A percentile compares a stretch with the other conserved stretches of the same genome.
Conservation (phyloP, 2,797 vertebrate species). For the Ctenochaetus hawaiiensis region DNA sequence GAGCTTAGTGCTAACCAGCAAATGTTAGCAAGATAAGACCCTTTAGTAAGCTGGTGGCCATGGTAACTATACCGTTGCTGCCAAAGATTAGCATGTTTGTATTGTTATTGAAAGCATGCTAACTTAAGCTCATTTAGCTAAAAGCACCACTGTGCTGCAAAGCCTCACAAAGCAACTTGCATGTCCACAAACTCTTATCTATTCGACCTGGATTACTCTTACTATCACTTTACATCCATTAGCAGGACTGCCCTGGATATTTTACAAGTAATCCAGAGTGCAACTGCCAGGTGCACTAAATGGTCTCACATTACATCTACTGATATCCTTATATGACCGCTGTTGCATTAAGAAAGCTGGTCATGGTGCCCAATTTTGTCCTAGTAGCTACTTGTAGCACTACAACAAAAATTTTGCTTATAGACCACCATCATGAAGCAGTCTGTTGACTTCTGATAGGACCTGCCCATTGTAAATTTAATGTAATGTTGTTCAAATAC, state of each 20-base stretch:
- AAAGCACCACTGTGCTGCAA: neutral
- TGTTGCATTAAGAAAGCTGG: neutral
- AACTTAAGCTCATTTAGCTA: neutral
- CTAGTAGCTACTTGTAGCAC: neutral
- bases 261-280: constrained; percentile 16
- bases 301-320: constrained; percentile 39
- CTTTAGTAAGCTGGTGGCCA: too few species aligned
- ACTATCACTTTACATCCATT: constrained; percentile 34
- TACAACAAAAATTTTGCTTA: neutral
- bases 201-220: constrained; percentile 16
- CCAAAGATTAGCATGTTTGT: neutral
- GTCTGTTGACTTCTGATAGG: neutral
- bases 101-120: neutral
- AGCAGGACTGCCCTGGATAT: constrained; percentile 37
- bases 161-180: neutral
- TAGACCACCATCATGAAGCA: neutral
- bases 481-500: neutral
- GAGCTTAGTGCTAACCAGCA: too few species aligned
- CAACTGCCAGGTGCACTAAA: constrained; percentile 16
- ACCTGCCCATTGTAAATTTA: too few species aligned
- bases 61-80: too few species aligned
- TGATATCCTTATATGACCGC: neutral
- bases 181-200: neutral
- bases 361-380: neutral
- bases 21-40: neutral